Evolutionary conservation across 2,113 vertebrate species (phyloP).

Genomic region (Menura novaehollandiae): DNA sequence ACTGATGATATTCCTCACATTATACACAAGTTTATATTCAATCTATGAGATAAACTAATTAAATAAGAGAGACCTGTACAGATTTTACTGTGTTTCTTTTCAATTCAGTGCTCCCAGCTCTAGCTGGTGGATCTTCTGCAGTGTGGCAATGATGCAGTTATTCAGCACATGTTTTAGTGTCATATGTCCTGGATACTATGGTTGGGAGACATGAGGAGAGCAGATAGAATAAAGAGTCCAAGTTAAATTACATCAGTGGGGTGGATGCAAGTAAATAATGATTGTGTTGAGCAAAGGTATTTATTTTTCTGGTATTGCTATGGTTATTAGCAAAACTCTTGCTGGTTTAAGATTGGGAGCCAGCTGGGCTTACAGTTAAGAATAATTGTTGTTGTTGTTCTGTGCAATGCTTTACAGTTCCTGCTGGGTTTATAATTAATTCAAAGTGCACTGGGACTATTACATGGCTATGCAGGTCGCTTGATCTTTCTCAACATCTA

Average conservation of each 20-base stretch:
- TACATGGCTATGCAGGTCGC: background rate
- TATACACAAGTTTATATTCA: background rate
- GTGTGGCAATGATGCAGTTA: background rate
- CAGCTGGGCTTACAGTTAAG: conserved; percentile 6
- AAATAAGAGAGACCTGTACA: background rate
- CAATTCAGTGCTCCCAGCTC: background rate
- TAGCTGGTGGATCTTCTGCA: background rate
- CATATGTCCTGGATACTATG: background rate
- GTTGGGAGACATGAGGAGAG: background rate
- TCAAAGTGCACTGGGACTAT: background rate
- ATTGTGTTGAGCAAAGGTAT: background rate
- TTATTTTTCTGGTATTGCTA: conserved; percentile 20
- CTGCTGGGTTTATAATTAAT: background rate
- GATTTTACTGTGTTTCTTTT: background rate
- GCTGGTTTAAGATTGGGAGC: conserved; percentile 1
- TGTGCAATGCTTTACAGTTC: background rate
- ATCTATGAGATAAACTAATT: background rate
- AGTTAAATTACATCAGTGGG: background rate
- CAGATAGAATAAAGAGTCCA: background rate
- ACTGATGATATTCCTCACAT: background rate
- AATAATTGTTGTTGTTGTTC: conserved; percentile 15
- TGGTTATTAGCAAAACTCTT: conserved; percentile 11
- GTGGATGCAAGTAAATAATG: conserved; percentile 3
- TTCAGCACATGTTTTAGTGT: background rate
- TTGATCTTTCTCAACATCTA: background rate